Percentiles rank a stretch among this genome's conserved stretches.
Evolutionary conservation across 1,140 invertebrate species (phyloP).

Genomic region (Araneus ventricosus): DNA sequence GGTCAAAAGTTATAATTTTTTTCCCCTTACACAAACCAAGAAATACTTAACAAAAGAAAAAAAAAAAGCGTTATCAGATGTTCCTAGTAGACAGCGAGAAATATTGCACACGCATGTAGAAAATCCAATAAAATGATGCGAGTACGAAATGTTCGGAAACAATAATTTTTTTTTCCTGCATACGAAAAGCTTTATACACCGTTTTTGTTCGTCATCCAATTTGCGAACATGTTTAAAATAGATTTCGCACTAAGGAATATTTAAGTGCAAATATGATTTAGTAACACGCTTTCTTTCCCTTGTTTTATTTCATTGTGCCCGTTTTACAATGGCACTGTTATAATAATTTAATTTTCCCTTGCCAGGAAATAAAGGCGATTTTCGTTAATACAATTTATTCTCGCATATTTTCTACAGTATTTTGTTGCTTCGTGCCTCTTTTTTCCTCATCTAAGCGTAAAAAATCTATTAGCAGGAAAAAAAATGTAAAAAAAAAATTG

Average conservation of each 20-base stretch:
- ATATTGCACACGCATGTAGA: background rate
- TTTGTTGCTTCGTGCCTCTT: background rate
- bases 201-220: background rate
- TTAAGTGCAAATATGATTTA: background rate
- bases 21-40: too few species aligned
- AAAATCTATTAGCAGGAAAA: background rate
- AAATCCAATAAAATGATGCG: background rate
- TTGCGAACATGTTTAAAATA: background rate
- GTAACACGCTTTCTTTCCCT: background rate
- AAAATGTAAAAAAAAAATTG: background rate
- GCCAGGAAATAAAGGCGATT: constrained; percentile 4
- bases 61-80: background rate
- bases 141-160: background rate
- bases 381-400: background rate
- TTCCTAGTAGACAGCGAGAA: background rate
- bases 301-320: background rate
- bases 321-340: background rate
- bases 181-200: background rate
- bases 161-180: background rate
- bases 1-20: background rate
- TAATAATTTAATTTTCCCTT: background rate
- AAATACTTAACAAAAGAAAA: too few species aligned
- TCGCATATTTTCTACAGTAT: background rate
- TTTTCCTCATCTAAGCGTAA: background rate
- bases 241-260: background rate